Percentiles rank a stretch among this genome's conserved stretches.
Conservation (phyloP, 2,797 vertebrate species). For the Paedocypris micromegethes region DNA sequence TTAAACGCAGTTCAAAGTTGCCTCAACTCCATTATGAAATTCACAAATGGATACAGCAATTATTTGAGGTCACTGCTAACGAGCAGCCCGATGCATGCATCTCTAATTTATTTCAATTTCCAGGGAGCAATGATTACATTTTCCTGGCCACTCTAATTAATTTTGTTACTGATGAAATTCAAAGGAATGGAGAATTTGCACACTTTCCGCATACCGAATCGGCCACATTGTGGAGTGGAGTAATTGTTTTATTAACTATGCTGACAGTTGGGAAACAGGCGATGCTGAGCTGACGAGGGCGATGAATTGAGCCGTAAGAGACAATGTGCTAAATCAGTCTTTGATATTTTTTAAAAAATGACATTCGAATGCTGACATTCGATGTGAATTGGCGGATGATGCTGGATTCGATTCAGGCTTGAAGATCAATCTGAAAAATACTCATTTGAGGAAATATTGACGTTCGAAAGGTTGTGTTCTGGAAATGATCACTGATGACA, state of each 20-base stretch:
- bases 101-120: conserved; percentile 75
- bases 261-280: conserved; percentile 55
- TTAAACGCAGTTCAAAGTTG: conserved; percentile 60
- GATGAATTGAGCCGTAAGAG: conserved; percentile 43
- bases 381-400: too few species aligned
- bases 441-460: too few species aligned
- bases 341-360: too few species aligned
- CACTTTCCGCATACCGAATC: conserved; percentile 50
- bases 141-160: conserved; percentile 67
- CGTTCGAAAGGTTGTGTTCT: too few species aligned
- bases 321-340: too few species aligned
- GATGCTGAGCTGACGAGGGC: conserved; percentile 53
- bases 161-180: conserved; percentile 67
- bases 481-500: too few species aligned
- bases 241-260: conserved; percentile 67
- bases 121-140: conserved; percentile 60
- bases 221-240: conserved; percentile 55
- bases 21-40: conserved; percentile 71
- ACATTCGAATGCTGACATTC: too few species aligned
- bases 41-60: conserved; percentile 78
- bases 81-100: conserved; percentile 65
- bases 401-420: too few species aligned
- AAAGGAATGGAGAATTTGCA: conserved; percentile 50
- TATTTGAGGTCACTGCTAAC: conserved; percentile 70
- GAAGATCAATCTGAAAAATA: too few species aligned